phyloP scores from a whole-genome alignment of 2,888 invertebrate genomes.

The Xestia sexstrigata region DNA sequence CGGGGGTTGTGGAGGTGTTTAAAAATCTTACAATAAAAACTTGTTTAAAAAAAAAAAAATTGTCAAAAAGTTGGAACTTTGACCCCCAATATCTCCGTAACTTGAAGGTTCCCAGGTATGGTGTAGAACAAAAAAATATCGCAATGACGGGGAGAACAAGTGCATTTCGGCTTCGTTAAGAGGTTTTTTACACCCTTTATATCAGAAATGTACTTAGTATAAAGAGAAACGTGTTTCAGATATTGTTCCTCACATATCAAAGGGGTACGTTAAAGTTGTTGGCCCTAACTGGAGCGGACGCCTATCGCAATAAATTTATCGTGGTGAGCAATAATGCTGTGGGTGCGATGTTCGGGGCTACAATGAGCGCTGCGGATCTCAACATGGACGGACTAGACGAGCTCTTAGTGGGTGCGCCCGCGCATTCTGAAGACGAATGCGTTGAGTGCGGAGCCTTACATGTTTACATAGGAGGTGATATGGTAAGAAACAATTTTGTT shows the following conservation, averaged over 20 bases:
- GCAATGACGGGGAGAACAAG: too few relatives aligned
- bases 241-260: slow-evolving; percentile 47
- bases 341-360: slow-evolving; percentile 56
- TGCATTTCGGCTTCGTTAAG: too few relatives aligned
- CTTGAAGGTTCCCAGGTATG: too few relatives aligned
- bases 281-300: accelerated
- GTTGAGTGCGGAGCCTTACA: slow-evolving; percentile 62
- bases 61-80: too few relatives aligned
- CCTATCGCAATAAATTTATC: accelerated
- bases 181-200: too few relatives aligned
- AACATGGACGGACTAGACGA: slow-evolving; percentile 52
- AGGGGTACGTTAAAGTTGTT: neutral
- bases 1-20: too few relatives aligned
- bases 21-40: too few relatives aligned
- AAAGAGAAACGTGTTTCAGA: slow-evolving; percentile 40
- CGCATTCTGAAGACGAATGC: slow-evolving; percentile 45
- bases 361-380: slow-evolving; percentile 50
- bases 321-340: slow-evolving; percentile 11
- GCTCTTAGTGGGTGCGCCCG: slow-evolving; percentile 58
- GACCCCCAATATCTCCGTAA: too few relatives aligned
- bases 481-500: slow-evolving; percentile 31
- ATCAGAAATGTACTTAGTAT: too few relatives aligned
- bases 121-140: too few relatives aligned
- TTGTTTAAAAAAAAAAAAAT: too few relatives aligned
- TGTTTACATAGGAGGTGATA: slow-evolving; percentile 57